These are phyloP conservation scores for Thalpophila matura DNA, from an alignment of 2,888 invertebrate genomes.

Conservation along the genomic window DNA sequence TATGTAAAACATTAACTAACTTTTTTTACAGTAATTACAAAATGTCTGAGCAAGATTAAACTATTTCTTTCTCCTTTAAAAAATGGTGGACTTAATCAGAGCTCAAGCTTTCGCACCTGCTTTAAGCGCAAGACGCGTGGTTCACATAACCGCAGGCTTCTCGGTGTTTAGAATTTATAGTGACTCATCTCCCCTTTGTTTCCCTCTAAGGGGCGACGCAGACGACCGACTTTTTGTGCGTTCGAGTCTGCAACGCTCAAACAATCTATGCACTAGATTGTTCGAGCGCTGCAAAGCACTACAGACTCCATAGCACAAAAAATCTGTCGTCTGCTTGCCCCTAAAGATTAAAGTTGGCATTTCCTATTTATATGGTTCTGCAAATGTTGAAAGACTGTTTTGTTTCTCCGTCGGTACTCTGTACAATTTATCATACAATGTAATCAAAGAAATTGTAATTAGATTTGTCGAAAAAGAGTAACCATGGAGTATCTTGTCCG, in stretches of 20 bases:
- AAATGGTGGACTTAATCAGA: not conserved
- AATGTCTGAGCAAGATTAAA: not conserved
- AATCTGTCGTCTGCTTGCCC: no score
- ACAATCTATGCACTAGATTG: no score
- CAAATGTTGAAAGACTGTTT: not conserved
- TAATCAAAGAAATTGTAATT: no score
- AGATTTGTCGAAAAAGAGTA: no score
- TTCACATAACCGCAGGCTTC: constrained; percentile 23
- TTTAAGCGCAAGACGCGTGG: constrained; percentile 19
- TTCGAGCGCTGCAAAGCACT: no score
- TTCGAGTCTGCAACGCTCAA: no score
- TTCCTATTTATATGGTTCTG: not conserved
- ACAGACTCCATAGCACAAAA: no score
- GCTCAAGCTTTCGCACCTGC: not conserved
- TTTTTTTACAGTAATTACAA: not conserved
- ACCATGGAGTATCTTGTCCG: no score
- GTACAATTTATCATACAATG: no score
- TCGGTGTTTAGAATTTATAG: constrained; percentile 14
- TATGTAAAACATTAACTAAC: no score
- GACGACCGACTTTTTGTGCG: no score
- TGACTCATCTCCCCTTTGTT: not conserved
- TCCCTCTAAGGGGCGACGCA: no score
- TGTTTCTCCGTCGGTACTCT: constrained; percentile 23
- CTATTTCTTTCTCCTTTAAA: not conserved
- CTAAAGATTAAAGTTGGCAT: constrained; percentile 15